phyloP scores from a whole-genome alignment of 2,888 invertebrate genomes.

The Linnaemya tessellans region DNA sequence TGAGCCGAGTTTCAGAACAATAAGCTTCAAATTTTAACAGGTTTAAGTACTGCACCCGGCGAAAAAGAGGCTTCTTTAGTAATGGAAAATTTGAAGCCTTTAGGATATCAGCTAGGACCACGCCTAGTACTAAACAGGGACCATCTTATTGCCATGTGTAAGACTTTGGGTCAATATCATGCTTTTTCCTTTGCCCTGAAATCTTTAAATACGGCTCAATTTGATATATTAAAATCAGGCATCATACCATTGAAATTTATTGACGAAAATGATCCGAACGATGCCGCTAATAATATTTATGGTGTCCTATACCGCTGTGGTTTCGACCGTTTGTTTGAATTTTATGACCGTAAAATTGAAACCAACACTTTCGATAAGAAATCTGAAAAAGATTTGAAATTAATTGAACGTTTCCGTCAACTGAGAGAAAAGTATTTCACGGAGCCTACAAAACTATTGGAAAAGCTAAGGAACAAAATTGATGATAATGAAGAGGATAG shows the following conservation, averaged over 20 bases:
- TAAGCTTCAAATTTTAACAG: conserved; percentile 62
- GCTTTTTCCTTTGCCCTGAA: conserved; percentile 79
- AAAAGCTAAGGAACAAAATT: conserved; percentile 76
- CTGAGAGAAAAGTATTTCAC: conserved; percentile 77
- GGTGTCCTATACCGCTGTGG: conserved; percentile 77
- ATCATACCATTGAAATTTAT: conserved; percentile 78
- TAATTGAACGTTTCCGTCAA: conserved; percentile 74
- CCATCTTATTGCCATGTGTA: conserved; percentile 79
- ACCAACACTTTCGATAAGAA: conserved; percentile 65
- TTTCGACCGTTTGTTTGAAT: conserved; percentile 81
- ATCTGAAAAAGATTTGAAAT: conserved; percentile 68
- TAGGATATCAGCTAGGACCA: conserved; percentile 80
- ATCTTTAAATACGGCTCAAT: conserved; percentile 75
- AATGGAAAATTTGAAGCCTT: conserved; percentile 78
- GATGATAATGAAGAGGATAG: conserved; percentile 75
- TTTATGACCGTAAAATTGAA: conserved; percentile 76
- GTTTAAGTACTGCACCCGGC: conserved; percentile 72
- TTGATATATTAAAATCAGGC: conserved; percentile 76
- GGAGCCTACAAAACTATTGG: conserved; percentile 78
- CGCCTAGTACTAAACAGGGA: conserved; percentile 76
- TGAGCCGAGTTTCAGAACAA: too few relatives aligned
- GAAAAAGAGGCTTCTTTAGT: conserved; percentile 79
- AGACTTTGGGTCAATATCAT: conserved; percentile 79
- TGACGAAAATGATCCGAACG: conserved; percentile 68
- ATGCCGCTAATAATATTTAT: conserved; percentile 76